These are phyloP conservation scores for Rhagophthalmus giganteus DNA, from an alignment of 2,888 invertebrate species.

Conservation along the genomic window DNA sequence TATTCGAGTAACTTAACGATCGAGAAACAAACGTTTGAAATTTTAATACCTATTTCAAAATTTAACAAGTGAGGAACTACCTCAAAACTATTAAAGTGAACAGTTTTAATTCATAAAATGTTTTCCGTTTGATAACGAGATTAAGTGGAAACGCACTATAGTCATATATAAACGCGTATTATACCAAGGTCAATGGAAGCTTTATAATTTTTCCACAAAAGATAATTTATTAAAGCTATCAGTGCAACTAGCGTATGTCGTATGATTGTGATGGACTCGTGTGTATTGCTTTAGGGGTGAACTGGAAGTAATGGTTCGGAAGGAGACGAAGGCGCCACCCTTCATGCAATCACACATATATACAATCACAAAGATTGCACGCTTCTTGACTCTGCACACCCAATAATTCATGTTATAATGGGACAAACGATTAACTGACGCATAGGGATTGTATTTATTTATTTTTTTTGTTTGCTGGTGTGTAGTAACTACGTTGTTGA, in stretches of 20 bases:
- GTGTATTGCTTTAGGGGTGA: constrained; percentile 34
- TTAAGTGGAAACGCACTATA: too few species aligned
- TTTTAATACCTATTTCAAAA: too few species aligned
- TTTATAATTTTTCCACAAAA: constrained; percentile 18
- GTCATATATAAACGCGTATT: background rate
- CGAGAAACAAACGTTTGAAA: too few species aligned
- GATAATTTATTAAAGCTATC: constrained; percentile 32
- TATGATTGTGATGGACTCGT: constrained; percentile 25
- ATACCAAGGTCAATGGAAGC: constrained; percentile 5
- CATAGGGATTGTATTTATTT: constrained; percentile 30
- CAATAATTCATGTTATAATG: constrained; percentile 41
- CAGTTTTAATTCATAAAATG: too few species aligned
- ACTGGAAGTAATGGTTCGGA: constrained; percentile 41
- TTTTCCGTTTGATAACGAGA: too few species aligned
- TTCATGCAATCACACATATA: constrained; percentile 36
- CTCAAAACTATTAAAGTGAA: too few species aligned
- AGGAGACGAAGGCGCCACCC: constrained; percentile 38
- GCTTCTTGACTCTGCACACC: constrained; percentile 41
- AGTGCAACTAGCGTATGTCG: constrained; percentile 34
- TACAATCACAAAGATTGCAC: constrained; percentile 37
- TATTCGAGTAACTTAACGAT: too few species aligned
- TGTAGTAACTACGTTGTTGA: constrained; percentile 21
- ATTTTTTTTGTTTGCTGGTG: constrained; percentile 23
- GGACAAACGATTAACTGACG: constrained; percentile 41
- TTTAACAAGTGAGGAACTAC: too few species aligned